These are phyloP conservation scores for Lepidonotus clava DNA, from an alignment of 2,888 invertebrate genomes.

Conservation along the genomic window DNA sequence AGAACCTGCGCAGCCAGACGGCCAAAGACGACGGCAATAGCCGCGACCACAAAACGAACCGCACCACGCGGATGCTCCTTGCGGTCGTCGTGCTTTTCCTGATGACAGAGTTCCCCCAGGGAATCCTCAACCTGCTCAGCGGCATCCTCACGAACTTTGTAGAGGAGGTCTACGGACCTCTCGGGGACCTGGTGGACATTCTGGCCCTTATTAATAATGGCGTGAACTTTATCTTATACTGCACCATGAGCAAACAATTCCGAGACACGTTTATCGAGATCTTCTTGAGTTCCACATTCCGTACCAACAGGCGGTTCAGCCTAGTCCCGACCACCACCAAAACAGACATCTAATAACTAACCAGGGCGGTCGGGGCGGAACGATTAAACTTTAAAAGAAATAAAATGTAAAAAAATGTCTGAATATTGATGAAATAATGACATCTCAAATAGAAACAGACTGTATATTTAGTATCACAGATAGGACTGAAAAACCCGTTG, in stretches of 20 bases:
- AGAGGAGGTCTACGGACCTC: slow-evolving; percentile 83
- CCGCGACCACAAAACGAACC: slow-evolving; percentile 81
- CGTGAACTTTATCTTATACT: slow-evolving; percentile 95
- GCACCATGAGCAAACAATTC: slow-evolving; percentile 96
- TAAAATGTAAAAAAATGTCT: no score
- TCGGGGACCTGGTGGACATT: slow-evolving; percentile 91
- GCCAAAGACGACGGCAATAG: slow-evolving; percentile 66
- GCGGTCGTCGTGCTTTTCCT: slow-evolving; percentile 93
- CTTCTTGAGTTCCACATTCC: slow-evolving; percentile 79
- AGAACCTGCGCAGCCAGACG: slow-evolving; percentile 63
- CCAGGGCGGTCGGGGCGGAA: no score
- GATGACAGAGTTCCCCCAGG: slow-evolving; percentile 94
- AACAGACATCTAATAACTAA: slow-evolving; percentile 48
- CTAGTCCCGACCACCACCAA: slow-evolving; percentile 47
- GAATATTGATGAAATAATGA: no score
- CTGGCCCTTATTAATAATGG: slow-evolving; percentile 94
- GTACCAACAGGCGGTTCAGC: slow-evolving; percentile 15
- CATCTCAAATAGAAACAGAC: no score
- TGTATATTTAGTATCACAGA: no score
- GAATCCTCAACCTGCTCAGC: slow-evolving; percentile 86
- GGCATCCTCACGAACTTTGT: slow-evolving; percentile 86
- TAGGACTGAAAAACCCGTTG: no score
- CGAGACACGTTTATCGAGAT: slow-evolving; percentile 85
- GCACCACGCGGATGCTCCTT: slow-evolving; percentile 94
- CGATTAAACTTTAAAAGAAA: no score